A percentile compares a stretch with the other conserved stretches of the same genome.
Conservation (phyloP, 1,140 invertebrate genomes). For the Tetragnatha versicolor region DNA sequence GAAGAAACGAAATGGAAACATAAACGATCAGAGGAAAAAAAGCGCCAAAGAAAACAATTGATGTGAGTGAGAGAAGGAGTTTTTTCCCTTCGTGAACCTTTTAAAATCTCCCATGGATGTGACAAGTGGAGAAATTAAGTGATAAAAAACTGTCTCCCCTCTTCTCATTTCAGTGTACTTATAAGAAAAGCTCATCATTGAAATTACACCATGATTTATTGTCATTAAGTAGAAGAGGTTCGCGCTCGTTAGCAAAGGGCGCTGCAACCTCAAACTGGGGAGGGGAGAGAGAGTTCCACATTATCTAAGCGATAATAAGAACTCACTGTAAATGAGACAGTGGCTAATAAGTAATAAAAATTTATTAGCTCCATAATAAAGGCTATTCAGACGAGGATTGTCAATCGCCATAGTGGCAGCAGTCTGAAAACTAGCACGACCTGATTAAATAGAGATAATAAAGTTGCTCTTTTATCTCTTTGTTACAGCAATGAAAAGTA, state of each 20-base stretch:
- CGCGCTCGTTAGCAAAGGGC: slow-evolving; percentile 36
- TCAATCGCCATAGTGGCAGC: slow-evolving; percentile 42
- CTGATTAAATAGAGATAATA: slow-evolving; percentile 44
- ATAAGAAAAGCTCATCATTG: slow-evolving; percentile 50
- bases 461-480: slow-evolving; percentile 29
- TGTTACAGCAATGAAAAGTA: slow-evolving; percentile 34
- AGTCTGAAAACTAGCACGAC: slow-evolving; percentile 45
- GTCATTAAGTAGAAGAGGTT: slow-evolving; percentile 42
- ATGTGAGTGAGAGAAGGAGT: slow-evolving; percentile 17
- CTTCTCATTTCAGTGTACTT: slow-evolving; percentile 42
- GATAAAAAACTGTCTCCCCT: slow-evolving; percentile 9
- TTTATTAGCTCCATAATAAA: slow-evolving; percentile 50
- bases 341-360: slow-evolving; percentile 51
- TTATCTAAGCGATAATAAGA: slow-evolving; percentile 50
- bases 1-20: slow-evolving; percentile 5
- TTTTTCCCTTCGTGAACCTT: slow-evolving; percentile 7
- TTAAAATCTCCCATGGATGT: slow-evolving; percentile 44
- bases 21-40: slow-evolving; percentile 25
- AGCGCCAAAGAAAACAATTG: slow-evolving; percentile 39
- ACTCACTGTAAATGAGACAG: slow-evolving; percentile 44
- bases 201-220: slow-evolving; percentile 52
- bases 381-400: slow-evolving; percentile 37
- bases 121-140: slow-evolving; percentile 44
- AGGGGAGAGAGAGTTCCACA: not conserved
- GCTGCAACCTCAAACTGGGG: slow-evolving; percentile 13